Percentiles rank a stretch among this genome's conserved stretches.
phyloP scores from a whole-genome alignment of 2,888 invertebrate genomes.

The Sphecodes monilicornis region DNA sequence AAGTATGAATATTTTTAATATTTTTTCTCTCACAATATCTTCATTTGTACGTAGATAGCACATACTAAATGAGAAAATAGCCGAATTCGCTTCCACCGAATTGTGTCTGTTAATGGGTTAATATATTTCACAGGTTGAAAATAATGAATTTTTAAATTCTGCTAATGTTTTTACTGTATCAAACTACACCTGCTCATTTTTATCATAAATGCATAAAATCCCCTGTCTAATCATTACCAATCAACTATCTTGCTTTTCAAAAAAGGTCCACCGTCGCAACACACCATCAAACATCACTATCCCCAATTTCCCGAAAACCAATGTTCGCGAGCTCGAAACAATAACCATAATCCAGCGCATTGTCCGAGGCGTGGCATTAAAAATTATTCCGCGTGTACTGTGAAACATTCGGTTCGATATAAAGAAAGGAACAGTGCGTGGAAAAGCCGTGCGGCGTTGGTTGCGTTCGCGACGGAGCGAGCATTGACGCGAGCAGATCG shows the following conservation, averaged over 20 bases:
- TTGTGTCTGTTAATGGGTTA: too few relatives aligned
- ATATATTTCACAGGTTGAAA: too few relatives aligned
- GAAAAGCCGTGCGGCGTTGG: slow-evolving; percentile 22
- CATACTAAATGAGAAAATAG: too few relatives aligned
- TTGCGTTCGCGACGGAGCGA: slow-evolving; percentile 25
- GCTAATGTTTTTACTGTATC: too few relatives aligned
- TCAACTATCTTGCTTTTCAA: background rate
- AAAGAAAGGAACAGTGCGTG: slow-evolving; percentile 20
- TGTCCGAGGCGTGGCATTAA: slow-evolving; percentile 60
- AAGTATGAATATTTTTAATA: too few relatives aligned
- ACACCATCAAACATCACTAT: background rate
- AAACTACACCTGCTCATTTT: too few relatives aligned
- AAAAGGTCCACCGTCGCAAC: background rate
- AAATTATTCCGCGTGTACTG: slow-evolving; percentile 59
- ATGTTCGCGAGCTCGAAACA: slow-evolving; percentile 28
- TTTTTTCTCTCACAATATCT: too few relatives aligned
- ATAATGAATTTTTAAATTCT: too few relatives aligned
- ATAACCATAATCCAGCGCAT: slow-evolving; percentile 31
- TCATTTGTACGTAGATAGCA: too few relatives aligned
- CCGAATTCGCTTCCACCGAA: too few relatives aligned
- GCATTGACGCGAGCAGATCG: slow-evolving; percentile 37
- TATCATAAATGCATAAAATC: too few relatives aligned
- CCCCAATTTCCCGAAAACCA: background rate
- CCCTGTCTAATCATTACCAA: too few relatives aligned
- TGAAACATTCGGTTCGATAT: slow-evolving; percentile 46